Evolutionary conservation across 2,113 vertebrate genomes (phyloP).

Genomic region (Chlorodrepanis virens): DNA sequence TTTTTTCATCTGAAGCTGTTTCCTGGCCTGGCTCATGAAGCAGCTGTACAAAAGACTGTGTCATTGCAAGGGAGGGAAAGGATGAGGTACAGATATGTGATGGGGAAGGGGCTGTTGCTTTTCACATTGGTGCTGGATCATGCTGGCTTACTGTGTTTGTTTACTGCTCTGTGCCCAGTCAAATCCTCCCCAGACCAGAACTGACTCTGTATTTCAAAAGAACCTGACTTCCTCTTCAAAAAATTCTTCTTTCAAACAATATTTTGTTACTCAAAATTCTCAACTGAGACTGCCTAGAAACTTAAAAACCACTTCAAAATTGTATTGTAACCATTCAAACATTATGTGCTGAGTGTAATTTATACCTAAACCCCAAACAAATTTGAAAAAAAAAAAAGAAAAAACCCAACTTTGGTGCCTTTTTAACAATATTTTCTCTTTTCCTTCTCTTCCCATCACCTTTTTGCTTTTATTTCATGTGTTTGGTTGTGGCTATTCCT

Average conservation of each 20-base stretch:
- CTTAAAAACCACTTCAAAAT: neutral
- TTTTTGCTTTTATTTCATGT: slow-evolving; percentile 82
- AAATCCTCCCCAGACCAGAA: neutral
- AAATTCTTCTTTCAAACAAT: neutral
- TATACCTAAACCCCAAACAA: slow-evolving; percentile 48
- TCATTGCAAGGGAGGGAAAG: slow-evolving; percentile 48
- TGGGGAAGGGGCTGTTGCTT: slow-evolving; percentile 34
- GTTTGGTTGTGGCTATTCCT: slow-evolving; percentile 81
- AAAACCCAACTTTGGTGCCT: slow-evolving; percentile 61
- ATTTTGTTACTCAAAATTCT: neutral
- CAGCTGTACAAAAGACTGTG: slow-evolving; percentile 35
- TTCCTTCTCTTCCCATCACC: slow-evolving; percentile 88
- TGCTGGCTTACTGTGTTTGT: slow-evolving; percentile 31
- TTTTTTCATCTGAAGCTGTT: neutral
- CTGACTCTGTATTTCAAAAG: neutral
- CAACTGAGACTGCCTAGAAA: neutral
- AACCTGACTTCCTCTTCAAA: neutral
- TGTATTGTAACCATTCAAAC: neutral
- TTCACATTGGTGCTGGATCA: neutral
- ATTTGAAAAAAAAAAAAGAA: neutral
- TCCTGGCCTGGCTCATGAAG: neutral
- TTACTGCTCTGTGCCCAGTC: slow-evolving; percentile 8
- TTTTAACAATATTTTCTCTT: slow-evolving; percentile 89
- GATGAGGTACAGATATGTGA: neutral
- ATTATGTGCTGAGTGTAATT: slow-evolving; percentile 19